A percentile compares a stretch with the other conserved stretches of the same genome.
Conservation (phyloP, 2,888 invertebrate genomes). For the Euclidia mi region DNA sequence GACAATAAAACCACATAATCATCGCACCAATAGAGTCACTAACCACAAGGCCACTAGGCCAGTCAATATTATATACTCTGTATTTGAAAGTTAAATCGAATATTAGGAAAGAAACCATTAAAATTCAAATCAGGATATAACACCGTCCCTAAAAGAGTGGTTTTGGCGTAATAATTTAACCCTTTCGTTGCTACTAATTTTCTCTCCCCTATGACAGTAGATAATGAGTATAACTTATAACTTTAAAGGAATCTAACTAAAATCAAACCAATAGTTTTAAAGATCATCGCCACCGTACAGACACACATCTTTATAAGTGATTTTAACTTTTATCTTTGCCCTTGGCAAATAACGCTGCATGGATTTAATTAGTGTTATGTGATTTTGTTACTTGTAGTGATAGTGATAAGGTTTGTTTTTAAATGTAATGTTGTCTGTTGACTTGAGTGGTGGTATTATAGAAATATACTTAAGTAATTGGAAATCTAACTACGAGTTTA, state of each 20-base stretch:
- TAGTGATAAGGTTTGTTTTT: conserved; percentile 23
- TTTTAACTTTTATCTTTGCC: conserved; percentile 53
- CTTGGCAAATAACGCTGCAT: conserved; percentile 32
- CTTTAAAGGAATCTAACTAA: conserved; percentile 49
- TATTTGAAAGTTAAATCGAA: too few species aligned
- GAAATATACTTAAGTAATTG: conserved; percentile 30
- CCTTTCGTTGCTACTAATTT: conserved; percentile 1
- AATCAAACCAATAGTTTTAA: conserved; percentile 45
- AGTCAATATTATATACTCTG: too few species aligned
- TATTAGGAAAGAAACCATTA: background rate
- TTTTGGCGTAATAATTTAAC: background rate
- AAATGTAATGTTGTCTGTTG: conserved; percentile 1
- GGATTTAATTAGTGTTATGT: conserved; percentile 9
- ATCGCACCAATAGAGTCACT: too few species aligned
- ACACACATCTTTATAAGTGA: conserved; percentile 44
- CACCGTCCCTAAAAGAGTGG: background rate
- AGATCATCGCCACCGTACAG: conserved; percentile 34
- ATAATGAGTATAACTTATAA: conserved; percentile 22
- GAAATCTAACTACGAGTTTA: background rate
- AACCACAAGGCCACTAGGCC: too few species aligned
- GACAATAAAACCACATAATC: too few species aligned
- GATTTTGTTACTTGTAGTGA: background rate
- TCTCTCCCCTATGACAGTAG: background rate
- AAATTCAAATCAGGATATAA: background rate
- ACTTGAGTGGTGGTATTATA: conserved; percentile 32